Base-by-base conservation (phyloP, 2,797 vertebrate genomes). In the Enteromius treurensis region DNA sequence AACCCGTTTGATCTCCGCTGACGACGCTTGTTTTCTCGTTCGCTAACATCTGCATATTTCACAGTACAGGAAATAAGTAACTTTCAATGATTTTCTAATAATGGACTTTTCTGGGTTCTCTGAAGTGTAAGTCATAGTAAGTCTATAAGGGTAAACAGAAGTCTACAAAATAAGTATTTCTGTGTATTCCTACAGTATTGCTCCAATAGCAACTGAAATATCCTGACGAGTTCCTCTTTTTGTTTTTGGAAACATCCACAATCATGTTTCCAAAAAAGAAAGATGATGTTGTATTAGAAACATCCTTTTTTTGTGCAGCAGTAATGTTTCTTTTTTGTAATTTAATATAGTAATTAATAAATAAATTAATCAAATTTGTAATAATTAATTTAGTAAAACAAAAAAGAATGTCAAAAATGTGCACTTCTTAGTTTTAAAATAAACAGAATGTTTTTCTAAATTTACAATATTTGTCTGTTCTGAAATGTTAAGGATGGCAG, bases 1-100 rank as follows among this genome's bases (percentile, higher is more conserved):
- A 80, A 84, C 89, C 86, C 85, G 85, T 89, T 89, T 87, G 45
- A 87, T 91, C 78, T 85, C 77, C 15, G 7, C 32, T 87, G 84
- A 87, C 74, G 84, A 89, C 80, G 84, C 67, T 47, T 79, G 84
- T 88, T 90, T 81, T 67, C 80, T 51, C 62, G 81, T 74, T 40
- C 26, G 77, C 81, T 73, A 34, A 62, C 74, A 69, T 64, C 21
- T 77, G 58, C 37, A 47, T 40, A 26, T 77, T 77, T 64, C 23
- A 32, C 74, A 26, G 10, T 32, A 9, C 34, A 37, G 32, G n/a
- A 37, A 45, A 64, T 77, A 77, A 64, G 17, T 21, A 29, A 64
- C 40, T 29, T 64, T 47, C 42, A 77, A 32, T 64, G 58, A 77
- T 29, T 45, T 62, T n/a, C 17, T 71, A 47, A 71, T 5, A 71